Evolutionary conservation across 2,888 invertebrate species (phyloP).

Genomic region (Amblyjoppa proteus): DNA sequence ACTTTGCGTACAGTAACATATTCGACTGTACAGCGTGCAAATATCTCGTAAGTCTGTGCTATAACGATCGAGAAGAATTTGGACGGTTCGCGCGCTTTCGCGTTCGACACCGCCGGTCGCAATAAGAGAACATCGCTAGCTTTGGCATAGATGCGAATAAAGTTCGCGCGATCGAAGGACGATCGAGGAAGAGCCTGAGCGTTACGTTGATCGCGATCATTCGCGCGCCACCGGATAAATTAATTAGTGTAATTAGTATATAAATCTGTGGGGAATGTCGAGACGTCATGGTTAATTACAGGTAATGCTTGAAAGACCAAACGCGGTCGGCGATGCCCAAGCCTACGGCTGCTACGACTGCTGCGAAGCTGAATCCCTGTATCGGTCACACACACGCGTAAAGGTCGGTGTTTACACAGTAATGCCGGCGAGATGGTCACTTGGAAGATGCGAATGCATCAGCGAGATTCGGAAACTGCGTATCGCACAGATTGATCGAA

Average conservation of each 20-base stretch:
- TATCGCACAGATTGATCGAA: not conserved
- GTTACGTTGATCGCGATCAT: constrained; percentile 30
- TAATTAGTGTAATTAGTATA: constrained; percentile 77
- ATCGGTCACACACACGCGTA: constrained; percentile 56
- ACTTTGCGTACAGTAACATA: constrained; percentile 30
- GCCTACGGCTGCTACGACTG: constrained; percentile 35
- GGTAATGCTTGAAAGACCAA: constrained; percentile 70
- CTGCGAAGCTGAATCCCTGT: constrained; percentile 35
- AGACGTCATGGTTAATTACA: constrained; percentile 74
- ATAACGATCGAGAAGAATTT: not conserved
- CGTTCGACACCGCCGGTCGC: not conserved
- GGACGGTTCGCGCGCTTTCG: constrained; percentile 2
- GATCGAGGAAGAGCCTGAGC: not conserved
- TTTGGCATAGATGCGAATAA: not conserved
- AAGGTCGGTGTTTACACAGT: constrained; percentile 5
- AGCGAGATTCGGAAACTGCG: not conserved
- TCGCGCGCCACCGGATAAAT: constrained; percentile 71
- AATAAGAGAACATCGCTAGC: constrained; percentile 24
- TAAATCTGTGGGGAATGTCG: constrained; percentile 76
- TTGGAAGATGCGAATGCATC: not conserved
- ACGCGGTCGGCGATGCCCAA: constrained; percentile 60
- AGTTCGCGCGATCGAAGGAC: constrained; percentile 14
- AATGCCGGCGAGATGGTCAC: constrained; percentile 8
- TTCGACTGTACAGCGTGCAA: not conserved
- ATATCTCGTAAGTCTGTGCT: not conserved